Conservation (phyloP, 2,888 invertebrate genomes). For the Tetrapedia diversipes region DNA sequence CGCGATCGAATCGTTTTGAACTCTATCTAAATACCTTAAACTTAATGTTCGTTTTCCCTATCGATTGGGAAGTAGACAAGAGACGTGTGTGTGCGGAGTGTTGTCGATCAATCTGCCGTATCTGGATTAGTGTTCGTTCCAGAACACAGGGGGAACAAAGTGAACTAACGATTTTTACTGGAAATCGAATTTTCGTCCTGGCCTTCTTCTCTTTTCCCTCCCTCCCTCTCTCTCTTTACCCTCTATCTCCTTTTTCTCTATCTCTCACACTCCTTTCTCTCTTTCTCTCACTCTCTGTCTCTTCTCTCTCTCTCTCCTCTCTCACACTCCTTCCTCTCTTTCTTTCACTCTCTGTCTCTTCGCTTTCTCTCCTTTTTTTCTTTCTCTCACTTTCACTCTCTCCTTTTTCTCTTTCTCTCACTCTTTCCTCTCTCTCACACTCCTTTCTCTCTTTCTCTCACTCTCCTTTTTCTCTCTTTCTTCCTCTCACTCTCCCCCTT, state of each 20-base stretch:
- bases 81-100: slow-evolving; percentile 52
- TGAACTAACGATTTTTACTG: no score
- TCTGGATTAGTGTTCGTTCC: slow-evolving; percentile 9
- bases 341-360: no score
- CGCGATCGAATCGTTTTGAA: slow-evolving; percentile 55
- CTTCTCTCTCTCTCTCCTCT: neutral
- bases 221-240: no score
- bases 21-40: slow-evolving; percentile 54
- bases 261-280: slow-evolving; percentile 8
- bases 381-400: slow-evolving; percentile 7
- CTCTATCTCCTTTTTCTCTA: neutral
- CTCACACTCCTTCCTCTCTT: slow-evolving; percentile 34
- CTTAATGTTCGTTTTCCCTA: slow-evolving; percentile 35
- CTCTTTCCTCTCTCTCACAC: neutral
- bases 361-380: neutral
- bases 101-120: slow-evolving; percentile 24
- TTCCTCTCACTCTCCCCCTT: slow-evolving; percentile 4
- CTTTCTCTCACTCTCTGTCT: neutral
- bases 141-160: no score
- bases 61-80: slow-evolving; percentile 59
- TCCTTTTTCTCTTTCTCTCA: no score
- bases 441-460: neutral
- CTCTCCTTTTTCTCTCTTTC: neutral
- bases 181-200: slow-evolving; percentile 31
- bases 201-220: neutral